Evolutionary conservation across 2,113 vertebrate species (phyloP), one percentile per base, ranked within the genome.

Genomic region (Noturus placidus): DNA sequence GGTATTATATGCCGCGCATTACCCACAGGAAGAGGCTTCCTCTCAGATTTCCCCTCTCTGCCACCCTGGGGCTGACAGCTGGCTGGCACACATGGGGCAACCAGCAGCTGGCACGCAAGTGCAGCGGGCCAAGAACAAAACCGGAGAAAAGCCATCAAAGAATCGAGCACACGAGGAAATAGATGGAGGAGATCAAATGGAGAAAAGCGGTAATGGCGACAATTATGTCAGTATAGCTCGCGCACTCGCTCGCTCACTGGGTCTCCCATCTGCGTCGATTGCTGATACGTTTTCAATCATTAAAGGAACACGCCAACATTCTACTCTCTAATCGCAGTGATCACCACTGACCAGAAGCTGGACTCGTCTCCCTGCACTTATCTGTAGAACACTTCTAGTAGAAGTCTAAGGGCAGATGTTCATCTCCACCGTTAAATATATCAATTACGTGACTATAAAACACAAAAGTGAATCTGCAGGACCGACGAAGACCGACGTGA

Each of bases 1-100:
- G 83, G 72, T 82, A 82, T 82, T 86, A 86, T 83, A 57, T 88
- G 56, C 88, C 83, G 77, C 69, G 50, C 63, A 86, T 87, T 90
- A 88, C 82, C 81, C 54, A 56, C 38, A 86, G 69, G 19, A 42
- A 72, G 86, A 69, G 50, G 22, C 25, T 77, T 50, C 22, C 81
- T 82, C 86, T 79, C 69, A 30, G 61, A 72, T 56, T 52, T 20
- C 54, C 86, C 59, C 69, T 77, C 85, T 57, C 54, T 77, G 42
- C 77, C 74, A 83, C 82, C 79, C 76, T 2, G 74, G 50, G 83
- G 87, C 69, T 38, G 86, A 85, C 90, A 89, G 91, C 86, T 87
- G 90, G 69, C 70, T 87, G 78, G 76, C 87, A 87, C 56, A 79
- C 74, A 76, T 25, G n/a, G 76, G 84, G 83, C 78, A 86, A 83